Percentiles rank a stretch among this genome's conserved stretches.
These are phyloP conservation scores for Pelusios castaneus DNA, from an alignment of 2,113 vertebrate species.

Conservation along the genomic window DNA sequence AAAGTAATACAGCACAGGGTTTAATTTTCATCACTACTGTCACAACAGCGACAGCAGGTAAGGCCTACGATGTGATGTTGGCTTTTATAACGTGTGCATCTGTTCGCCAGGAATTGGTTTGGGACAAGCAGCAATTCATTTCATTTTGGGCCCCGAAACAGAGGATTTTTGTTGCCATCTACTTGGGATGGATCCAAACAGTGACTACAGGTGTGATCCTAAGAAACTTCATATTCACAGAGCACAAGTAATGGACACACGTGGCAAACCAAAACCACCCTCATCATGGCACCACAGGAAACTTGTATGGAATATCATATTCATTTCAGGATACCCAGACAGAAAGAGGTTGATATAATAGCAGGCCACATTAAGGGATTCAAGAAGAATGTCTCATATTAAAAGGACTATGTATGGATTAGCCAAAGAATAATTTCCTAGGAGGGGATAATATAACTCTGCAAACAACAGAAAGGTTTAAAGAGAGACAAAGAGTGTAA, in stretches of 20 bases:
- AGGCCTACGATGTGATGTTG: background rate
- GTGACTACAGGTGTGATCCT: background rate
- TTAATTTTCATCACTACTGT: no score
- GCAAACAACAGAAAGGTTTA: background rate
- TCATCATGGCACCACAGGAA: accelerated
- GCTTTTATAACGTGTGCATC: background rate
- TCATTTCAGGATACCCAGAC: background rate
- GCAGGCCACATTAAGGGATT: background rate
- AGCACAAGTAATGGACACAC: background rate
- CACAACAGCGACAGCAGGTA: background rate
- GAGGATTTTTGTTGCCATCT: slow-evolving; percentile 28
- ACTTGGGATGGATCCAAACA: slow-evolving; percentile 22
- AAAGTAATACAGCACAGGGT: background rate
- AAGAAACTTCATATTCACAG: background rate
- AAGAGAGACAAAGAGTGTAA: slow-evolving; percentile 1
- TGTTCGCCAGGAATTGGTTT: slow-evolving; percentile 1
- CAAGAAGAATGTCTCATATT: slow-evolving; percentile 34
- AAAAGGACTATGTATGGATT: slow-evolving; percentile 3
- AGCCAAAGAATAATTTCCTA: slow-evolving; percentile 32
- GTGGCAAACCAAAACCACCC: background rate
- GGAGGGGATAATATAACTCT: background rate
- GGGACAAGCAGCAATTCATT: slow-evolving; percentile 31
- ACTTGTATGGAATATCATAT: accelerated
- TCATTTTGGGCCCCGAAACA: slow-evolving; percentile 26
- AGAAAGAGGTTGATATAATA: background rate